Conservation (phyloP, 2,797 vertebrate species). For the Parauchenoglanis ngamensis region DNA sequence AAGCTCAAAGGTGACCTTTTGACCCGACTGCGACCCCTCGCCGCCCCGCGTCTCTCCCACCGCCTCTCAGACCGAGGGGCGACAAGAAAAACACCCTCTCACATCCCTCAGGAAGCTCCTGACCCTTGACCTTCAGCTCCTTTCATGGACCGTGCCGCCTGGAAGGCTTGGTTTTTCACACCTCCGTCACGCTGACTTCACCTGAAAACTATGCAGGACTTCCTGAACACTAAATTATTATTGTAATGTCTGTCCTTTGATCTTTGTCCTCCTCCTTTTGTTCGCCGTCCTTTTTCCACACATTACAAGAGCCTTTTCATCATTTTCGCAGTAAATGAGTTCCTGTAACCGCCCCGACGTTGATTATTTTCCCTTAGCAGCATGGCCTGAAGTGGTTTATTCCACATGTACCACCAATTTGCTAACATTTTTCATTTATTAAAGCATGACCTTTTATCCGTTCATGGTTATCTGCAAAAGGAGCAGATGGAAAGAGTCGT, state of each 20-base stretch:
- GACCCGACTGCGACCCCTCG: conserved; percentile 57
- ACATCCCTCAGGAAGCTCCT: conserved; percentile 57
- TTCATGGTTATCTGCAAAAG: not conserved
- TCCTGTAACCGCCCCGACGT: too few relatives aligned
- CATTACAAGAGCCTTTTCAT: too few relatives aligned
- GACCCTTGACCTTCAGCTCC: conserved; percentile 60
- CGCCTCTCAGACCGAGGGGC: conserved; percentile 52
- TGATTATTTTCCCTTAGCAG: not conserved
- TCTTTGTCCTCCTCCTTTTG: not conserved
- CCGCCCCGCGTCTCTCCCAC: conserved; percentile 47
- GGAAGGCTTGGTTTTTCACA: conserved; percentile 26
- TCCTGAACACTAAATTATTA: not conserved
- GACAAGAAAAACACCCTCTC: conserved; percentile 61
- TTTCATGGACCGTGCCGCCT: conserved; percentile 7
- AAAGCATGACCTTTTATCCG: not conserved
- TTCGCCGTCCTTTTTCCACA: conserved; percentile 10
- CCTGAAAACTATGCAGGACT: not conserved
- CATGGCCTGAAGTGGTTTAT: not conserved
- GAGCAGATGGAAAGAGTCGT: too few relatives aligned
- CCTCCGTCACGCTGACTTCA: conserved; percentile 4
- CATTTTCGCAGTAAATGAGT: too few relatives aligned
- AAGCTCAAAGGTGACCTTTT: conserved; percentile 63
- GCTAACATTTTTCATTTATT: not conserved
- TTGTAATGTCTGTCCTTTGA: not conserved
- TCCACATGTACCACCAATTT: not conserved